Conservation (phyloP, 2,113 vertebrate species). For the Cyprinodon tularosa region DNA sequence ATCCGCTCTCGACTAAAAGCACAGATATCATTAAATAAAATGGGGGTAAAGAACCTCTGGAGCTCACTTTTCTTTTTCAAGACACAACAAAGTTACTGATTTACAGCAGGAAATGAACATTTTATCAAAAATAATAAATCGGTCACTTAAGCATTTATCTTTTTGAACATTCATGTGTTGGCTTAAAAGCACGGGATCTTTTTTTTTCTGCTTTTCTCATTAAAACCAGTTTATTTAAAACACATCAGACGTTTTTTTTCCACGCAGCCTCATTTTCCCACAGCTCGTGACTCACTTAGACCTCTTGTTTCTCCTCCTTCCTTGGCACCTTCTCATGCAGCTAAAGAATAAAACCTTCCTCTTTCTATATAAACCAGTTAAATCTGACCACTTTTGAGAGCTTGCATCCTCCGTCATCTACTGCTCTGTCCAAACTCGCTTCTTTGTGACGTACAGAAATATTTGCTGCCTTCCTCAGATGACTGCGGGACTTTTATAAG, state of each 20-base stretch:
- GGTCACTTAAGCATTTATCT: neutral
- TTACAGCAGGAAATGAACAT: neutral
- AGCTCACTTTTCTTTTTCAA: neutral
- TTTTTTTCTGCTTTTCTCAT: neutral
- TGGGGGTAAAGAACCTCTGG: neutral
- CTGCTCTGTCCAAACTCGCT: no score
- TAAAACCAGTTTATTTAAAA: constrained; percentile 3
- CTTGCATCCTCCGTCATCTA: constrained; percentile 34
- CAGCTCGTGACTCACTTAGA: neutral
- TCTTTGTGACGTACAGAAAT: no score
- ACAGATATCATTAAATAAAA: neutral
- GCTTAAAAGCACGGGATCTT: neutral
- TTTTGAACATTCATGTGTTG: constrained; percentile 15
- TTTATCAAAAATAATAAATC: neutral
- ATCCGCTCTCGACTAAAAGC: neutral
- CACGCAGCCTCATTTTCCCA: constrained; percentile 17
- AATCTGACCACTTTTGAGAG: neutral
- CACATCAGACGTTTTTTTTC: neutral
- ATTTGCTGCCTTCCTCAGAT: neutral
- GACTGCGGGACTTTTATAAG: neutral
- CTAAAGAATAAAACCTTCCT: neutral
- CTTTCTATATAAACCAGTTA: neutral
- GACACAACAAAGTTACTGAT: no score
- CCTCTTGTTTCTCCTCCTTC: neutral
- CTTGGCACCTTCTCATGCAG: neutral